These are phyloP conservation scores for Natator depressus DNA, from an alignment of 2,113 vertebrate species.

Conservation along the genomic window DNA sequence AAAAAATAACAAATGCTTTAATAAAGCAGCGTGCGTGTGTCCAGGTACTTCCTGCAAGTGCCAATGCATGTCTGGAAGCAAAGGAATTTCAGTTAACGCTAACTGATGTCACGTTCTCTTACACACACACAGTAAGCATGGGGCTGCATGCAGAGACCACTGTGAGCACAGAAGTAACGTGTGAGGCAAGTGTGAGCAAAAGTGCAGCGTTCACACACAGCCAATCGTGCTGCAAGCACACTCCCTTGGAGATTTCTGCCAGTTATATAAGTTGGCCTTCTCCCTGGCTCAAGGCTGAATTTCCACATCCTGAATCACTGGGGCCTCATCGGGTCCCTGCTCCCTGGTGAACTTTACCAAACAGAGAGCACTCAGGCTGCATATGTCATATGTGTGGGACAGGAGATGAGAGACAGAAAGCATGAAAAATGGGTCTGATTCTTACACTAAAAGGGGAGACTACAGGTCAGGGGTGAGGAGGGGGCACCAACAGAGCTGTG, in stretches of 20 bases:
- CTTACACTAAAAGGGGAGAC: neutral
- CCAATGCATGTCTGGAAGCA: neutral
- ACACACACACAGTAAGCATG: fast-evolving
- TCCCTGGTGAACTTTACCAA: neutral
- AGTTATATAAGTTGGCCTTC: neutral
- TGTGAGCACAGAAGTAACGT: neutral
- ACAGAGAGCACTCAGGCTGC: too few relatives aligned
- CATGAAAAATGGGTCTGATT: neutral
- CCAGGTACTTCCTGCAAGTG: neutral
- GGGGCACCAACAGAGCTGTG: neutral
- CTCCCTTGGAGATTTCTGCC: neutral
- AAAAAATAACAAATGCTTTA: neutral
- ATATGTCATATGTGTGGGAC: neutral
- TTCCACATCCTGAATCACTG: neutral
- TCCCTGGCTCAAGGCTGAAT: neutral
- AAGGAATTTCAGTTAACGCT: slow-evolving; percentile 37
- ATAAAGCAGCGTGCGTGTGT: neutral
- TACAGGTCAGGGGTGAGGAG: too few relatives aligned
- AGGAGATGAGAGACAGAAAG: neutral
- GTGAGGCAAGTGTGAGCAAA: neutral
- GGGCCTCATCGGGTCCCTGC: neutral
- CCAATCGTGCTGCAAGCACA: neutral
- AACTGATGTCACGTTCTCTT: neutral
- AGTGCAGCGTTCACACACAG: neutral
- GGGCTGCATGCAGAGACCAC: neutral